Percentiles rank a stretch among this genome's conserved stretches.
Conservation (phyloP, 2,888 invertebrate genomes). For the Thymelicus acteon region DNA sequence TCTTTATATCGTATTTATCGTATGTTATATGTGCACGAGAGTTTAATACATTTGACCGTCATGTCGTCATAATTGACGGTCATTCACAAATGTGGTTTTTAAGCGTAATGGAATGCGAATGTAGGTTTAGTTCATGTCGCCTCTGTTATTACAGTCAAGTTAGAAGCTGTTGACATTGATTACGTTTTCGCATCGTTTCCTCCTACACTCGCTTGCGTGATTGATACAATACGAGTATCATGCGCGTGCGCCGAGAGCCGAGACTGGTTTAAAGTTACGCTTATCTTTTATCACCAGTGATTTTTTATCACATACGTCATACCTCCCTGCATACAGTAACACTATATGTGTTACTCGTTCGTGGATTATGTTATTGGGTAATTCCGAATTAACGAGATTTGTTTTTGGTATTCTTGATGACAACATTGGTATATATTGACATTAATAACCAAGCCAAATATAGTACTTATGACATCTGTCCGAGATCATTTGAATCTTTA, state of each 20-base stretch:
- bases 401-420: no score
- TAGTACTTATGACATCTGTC: no score
- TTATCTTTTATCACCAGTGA: slow-evolving; percentile 38
- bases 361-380: background rate
- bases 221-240: slow-evolving; percentile 54
- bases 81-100: background rate
- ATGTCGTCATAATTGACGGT: no score
- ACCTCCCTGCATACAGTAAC: slow-evolving; percentile 7
- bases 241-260: slow-evolving; percentile 42
- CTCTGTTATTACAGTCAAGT: slow-evolving; percentile 50
- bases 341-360: background rate
- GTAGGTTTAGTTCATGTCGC: slow-evolving; percentile 53
- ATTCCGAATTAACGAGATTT: no score
- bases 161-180: slow-evolving; percentile 67
- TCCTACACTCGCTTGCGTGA: slow-evolving; percentile 55
- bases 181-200: slow-evolving; percentile 64
- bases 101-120: slow-evolving; percentile 43
- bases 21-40: no score
- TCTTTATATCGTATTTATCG: no score
- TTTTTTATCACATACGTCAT: slow-evolving; percentile 44
- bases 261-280: slow-evolving; percentile 51
- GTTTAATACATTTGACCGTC: no score
- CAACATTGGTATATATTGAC: no score
- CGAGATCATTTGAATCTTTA: no score
- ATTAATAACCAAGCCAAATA: no score